Evolutionary conservation across 2,113 vertebrate genomes (phyloP).

Genomic region (Accipiter virgatus): DNA sequence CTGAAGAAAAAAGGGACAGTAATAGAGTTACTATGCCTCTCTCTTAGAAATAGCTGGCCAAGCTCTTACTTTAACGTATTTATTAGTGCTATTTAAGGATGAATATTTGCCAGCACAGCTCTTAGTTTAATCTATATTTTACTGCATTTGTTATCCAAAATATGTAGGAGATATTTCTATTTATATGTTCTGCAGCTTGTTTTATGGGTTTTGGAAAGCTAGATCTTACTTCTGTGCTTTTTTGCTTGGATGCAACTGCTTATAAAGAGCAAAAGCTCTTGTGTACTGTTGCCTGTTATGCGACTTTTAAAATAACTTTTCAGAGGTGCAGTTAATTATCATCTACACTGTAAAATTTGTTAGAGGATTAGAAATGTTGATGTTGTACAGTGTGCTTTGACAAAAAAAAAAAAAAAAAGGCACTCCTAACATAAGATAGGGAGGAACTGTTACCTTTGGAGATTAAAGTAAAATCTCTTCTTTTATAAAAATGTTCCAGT

Average conservation of each 20-base stretch:
- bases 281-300: background rate
- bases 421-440: background rate
- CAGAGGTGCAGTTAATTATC: background rate
- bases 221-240: background rate
- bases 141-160: constrained; percentile 45
- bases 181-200: background rate
- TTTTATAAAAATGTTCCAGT: background rate
- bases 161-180: constrained; percentile 52
- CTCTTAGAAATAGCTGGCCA: constrained; percentile 25
- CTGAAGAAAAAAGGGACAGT: background rate
- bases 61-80: constrained; percentile 35
- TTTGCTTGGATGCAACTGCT: background rate
- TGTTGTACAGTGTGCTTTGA: background rate
- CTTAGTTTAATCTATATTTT: constrained; percentile 48
- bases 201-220: constrained; percentile 59
- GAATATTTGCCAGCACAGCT: constrained; percentile 53
- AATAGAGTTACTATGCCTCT: background rate
- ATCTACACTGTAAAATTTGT: background rate
- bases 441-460: background rate
- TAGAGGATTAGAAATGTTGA: background rate
- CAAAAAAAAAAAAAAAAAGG: background rate
- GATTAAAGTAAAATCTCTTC: background rate
- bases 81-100: constrained; percentile 54
- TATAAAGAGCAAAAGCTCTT: constrained; percentile 53
- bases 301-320: background rate